A percentile compares a stretch with the other conserved stretches of the same genome.
Conservation (phyloP, 2,888 invertebrate species). For the Clunio marinus region DNA sequence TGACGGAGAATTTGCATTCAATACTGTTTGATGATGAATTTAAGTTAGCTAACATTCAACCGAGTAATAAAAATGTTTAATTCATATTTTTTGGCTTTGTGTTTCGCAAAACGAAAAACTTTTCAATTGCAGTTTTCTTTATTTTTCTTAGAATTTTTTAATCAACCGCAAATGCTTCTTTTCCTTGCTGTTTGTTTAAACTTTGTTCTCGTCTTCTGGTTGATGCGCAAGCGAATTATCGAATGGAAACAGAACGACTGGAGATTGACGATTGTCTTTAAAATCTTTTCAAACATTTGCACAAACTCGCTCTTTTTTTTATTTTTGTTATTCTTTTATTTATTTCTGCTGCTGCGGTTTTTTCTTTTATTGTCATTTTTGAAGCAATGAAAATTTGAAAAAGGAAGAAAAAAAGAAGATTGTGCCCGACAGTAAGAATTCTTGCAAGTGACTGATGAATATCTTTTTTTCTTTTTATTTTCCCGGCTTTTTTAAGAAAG, state of each 20-base stretch:
- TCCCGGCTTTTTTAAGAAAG: no score
- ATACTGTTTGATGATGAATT: background rate
- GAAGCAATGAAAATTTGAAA: background rate
- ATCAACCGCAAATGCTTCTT: background rate
- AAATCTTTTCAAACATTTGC: conserved; percentile 8
- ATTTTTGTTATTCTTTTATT: no score
- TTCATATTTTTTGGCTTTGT: conserved; percentile 21
- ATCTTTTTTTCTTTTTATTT: no score
- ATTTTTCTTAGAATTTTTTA: background rate
- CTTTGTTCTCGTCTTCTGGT: background rate
- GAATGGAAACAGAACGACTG: background rate
- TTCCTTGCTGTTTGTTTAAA: background rate
- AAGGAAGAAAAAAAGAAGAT: background rate
- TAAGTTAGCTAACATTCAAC: no score
- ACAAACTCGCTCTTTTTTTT: background rate
- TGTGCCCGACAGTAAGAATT: no score
- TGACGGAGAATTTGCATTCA: conserved; percentile 37
- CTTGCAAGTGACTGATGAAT: no score
- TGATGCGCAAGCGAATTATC: background rate
- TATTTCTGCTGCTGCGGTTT: conserved; percentile 27
- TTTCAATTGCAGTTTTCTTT: background rate
- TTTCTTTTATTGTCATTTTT: conserved; percentile 29
- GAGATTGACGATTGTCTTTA: conserved; percentile 38
- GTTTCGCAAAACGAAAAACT: background rate
- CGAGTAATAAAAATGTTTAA: conserved; percentile 35